phyloP scores from a whole-genome alignment of 1,140 invertebrate species.

The Brachionus rubens region DNA sequence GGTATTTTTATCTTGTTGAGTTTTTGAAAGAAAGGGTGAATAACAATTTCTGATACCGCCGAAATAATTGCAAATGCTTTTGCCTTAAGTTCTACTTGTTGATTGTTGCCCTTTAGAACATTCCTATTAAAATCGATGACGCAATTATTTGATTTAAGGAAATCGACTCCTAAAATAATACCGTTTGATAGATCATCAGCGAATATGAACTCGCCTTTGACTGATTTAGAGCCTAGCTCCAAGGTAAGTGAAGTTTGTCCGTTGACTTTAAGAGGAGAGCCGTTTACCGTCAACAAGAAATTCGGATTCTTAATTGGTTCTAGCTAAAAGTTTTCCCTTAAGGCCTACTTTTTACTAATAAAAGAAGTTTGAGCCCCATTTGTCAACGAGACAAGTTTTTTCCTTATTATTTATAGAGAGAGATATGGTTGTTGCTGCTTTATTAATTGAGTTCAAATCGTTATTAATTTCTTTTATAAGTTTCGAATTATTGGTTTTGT shows the following conservation, averaged over 20 bases:
- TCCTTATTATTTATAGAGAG: neutral
- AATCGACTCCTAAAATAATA: constrained; percentile 3
- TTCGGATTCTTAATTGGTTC: neutral
- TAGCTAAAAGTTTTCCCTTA: neutral
- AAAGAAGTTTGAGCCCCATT: neutral
- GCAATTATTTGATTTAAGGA: neutral
- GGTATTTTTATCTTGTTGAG: neutral
- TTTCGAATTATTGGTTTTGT: too few species aligned
- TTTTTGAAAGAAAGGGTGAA: neutral
- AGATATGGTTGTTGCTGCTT: too few species aligned
- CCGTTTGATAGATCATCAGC: neutral
- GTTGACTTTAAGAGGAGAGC: neutral
- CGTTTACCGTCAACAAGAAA: neutral
- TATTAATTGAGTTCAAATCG: too few species aligned
- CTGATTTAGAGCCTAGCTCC: neutral
- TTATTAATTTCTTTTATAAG: too few species aligned
- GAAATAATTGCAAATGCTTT: too few species aligned
- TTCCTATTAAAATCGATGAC: constrained; percentile 3
- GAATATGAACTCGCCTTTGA: neutral
- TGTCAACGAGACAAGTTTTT: neutral
- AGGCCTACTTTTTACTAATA: neutral
- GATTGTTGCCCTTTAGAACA: neutral
- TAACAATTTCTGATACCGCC: neutral
- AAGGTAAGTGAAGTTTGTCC: neutral
- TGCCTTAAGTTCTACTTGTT: too few species aligned